Conservation (phyloP, 1,140 invertebrate species). For the Fopius arisanus region DNA sequence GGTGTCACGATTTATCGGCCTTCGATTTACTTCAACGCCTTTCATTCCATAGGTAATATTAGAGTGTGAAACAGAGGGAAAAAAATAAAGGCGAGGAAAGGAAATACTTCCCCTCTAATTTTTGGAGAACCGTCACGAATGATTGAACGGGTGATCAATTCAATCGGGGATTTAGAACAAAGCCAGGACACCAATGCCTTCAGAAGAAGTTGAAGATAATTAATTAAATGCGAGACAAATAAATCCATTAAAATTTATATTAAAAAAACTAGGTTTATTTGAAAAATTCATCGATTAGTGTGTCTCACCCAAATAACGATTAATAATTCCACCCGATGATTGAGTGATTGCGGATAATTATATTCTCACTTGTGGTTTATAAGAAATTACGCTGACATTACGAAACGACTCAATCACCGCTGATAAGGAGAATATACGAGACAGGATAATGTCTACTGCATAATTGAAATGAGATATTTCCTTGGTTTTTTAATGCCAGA, state of each 20-base stretch:
- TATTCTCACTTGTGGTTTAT: too few species aligned
- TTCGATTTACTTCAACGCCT: slow-evolving; percentile 12
- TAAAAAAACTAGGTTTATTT: too few species aligned
- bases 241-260: background rate
- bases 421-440: slow-evolving; percentile 20
- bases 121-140: slow-evolving; percentile 9
- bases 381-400: background rate
- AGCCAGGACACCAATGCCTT: background rate
- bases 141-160: slow-evolving; percentile 19
- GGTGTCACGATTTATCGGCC: slow-evolving; percentile 15
- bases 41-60: background rate
- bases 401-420: slow-evolving; percentile 17
- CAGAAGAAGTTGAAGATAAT: background rate
- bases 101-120: slow-evolving; percentile 12
- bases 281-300: too few species aligned
- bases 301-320: too few species aligned
- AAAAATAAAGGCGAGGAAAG: background rate
- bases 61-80: background rate
- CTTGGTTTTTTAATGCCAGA: background rate
- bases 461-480: slow-evolving; percentile 30
- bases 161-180: background rate
- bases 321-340: background rate
- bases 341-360: background rate
- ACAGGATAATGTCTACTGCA: slow-evolving; percentile 3
- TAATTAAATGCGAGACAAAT: background rate